Evolutionary conservation across 1,140 invertebrate genomes (phyloP).

Genomic region (Dendrolimus punctatus): DNA sequence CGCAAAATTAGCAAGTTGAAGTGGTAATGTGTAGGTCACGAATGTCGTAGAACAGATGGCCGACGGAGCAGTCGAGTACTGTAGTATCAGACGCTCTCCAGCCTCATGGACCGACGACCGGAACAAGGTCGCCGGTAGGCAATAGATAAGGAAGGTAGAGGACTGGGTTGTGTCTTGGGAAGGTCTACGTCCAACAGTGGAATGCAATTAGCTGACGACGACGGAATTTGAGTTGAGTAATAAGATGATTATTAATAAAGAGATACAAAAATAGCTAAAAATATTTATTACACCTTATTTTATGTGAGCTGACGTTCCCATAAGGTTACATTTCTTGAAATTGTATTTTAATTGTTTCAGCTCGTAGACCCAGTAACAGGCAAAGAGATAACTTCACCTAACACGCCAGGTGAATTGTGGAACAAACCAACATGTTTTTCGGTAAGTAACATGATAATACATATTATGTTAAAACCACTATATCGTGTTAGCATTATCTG

Average conservation of each 20-base stretch:
- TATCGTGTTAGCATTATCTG: too few species aligned
- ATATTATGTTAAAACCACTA: too few species aligned
- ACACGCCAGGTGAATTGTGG: slow-evolving; percentile 21
- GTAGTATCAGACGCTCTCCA: too few species aligned
- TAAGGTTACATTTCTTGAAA: neutral
- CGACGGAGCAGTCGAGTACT: too few species aligned
- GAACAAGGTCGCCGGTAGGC: slow-evolving; percentile 1
- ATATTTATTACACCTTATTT: too few species aligned
- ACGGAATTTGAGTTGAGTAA: too few species aligned
- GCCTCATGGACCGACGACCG: slow-evolving; percentile 3
- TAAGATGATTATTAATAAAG: too few species aligned
- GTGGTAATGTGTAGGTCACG: too few species aligned
- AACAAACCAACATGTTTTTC: slow-evolving; percentile 14
- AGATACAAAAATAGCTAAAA: too few species aligned
- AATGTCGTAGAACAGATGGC: too few species aligned
- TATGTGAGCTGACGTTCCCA: too few species aligned
- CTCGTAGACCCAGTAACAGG: slow-evolving; percentile 18
- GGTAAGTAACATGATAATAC: slow-evolving; percentile 4
- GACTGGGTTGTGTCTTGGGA: neutral
- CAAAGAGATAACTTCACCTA: slow-evolving; percentile 19
- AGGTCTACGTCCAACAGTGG: neutral
- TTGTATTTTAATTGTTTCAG: slow-evolving; percentile 13
- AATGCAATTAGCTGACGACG: neutral
- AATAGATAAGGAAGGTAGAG: slow-evolving; percentile 10
- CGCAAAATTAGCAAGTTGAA: too few species aligned